These are phyloP conservation scores for Notodonta dromedarius DNA, from an alignment of 2,888 invertebrate species.

Conservation along the genomic window DNA sequence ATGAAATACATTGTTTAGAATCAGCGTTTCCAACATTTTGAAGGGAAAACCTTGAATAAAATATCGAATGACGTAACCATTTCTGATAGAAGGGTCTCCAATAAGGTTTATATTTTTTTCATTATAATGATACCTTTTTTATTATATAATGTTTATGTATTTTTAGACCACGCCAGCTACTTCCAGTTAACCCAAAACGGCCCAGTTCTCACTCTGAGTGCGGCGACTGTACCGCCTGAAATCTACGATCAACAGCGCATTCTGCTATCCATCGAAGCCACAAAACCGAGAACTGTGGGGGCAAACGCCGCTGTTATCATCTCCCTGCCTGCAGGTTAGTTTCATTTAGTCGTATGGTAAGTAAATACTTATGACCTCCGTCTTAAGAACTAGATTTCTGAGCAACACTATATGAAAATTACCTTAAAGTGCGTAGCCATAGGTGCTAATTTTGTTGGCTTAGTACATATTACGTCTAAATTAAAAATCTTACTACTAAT, in stretches of 20 bases:
- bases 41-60: neutral
- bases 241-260: conserved; percentile 46
- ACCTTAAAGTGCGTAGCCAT: no score
- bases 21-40: neutral
- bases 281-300: conserved; percentile 63
- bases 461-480: no score
- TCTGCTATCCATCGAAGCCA: conserved; percentile 52
- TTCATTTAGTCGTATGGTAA: neutral
- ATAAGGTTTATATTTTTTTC: no score
- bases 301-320: conserved; percentile 60
- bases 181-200: conserved; percentile 43
- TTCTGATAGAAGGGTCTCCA: neutral
- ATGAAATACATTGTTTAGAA: neutral
- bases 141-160: no score
- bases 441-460: no score
- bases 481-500: no score
- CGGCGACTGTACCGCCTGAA: conserved; percentile 50
- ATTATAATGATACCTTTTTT: no score
- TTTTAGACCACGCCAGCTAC: conserved; percentile 45
- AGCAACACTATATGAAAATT: no score
- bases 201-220: conserved; percentile 36
- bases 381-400: neutral
- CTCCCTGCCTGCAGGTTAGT: conserved; percentile 60
- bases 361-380: neutral
- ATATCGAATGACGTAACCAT: neutral